Evolutionary conservation across 1,140 invertebrate genomes (phyloP).

Genomic region (Archivesica marissinica): DNA sequence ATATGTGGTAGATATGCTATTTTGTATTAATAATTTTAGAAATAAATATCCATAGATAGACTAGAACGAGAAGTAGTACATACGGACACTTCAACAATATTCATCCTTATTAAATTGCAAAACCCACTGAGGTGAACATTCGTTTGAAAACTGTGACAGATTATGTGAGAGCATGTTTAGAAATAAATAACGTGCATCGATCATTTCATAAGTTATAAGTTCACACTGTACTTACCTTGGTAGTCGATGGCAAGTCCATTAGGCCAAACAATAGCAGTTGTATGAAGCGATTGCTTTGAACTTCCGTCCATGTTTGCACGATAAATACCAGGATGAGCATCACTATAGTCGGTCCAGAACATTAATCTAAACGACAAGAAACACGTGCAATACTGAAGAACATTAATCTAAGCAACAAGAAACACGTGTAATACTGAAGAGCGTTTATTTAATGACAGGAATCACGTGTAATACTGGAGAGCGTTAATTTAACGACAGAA

Average conservation of each 20-base stretch:
- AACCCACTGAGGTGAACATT: background rate
- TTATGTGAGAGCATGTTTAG: background rate
- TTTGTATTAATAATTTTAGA: too few relatives aligned
- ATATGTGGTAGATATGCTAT: too few relatives aligned
- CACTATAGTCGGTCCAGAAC: constrained; percentile 47
- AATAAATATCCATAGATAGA: too few relatives aligned
- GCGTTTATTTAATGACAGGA: too few relatives aligned
- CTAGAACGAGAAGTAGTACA: too few relatives aligned
- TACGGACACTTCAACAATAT: too few relatives aligned
- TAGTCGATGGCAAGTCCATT: constrained; percentile 45
- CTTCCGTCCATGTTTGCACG: constrained; percentile 49
- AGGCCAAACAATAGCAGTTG: constrained; percentile 17
- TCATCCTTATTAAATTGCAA: too few relatives aligned
- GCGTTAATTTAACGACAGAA: too few relatives aligned
- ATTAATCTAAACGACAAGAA: constrained; percentile 23
- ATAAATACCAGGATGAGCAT: constrained; percentile 1
- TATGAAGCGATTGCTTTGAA: background rate
- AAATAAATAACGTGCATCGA: background rate
- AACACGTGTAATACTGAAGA: too few relatives aligned
- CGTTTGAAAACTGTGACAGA: background rate
- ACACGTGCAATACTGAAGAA: too few relatives aligned
- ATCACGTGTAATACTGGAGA: too few relatives aligned
- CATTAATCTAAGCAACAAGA: too few relatives aligned
- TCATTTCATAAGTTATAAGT: background rate
- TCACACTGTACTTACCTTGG: constrained; percentile 1